Percentiles rank a stretch among this genome's conserved stretches.
Evolutionary conservation across 1,140 invertebrate species (phyloP).

Genomic region (Anoplophora glabripennis): DNA sequence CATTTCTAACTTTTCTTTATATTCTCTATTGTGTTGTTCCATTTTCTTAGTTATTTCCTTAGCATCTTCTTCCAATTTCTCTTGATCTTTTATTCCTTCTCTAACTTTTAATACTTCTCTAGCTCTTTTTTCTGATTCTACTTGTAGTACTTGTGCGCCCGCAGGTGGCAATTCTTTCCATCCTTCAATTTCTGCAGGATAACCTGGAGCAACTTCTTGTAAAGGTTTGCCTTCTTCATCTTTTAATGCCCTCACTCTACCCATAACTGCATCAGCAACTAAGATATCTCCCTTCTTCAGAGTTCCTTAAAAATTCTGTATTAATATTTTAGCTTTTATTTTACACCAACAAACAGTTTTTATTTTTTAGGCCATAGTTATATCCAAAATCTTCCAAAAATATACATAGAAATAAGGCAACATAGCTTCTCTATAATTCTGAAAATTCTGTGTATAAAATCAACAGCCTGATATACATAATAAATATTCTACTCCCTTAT

Average conservation of each 20-base stretch:
- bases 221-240: constrained; percentile 73
- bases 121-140: constrained; percentile 59
- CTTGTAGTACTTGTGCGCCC: constrained; percentile 81
- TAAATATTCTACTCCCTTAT: no score
- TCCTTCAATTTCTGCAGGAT: constrained; percentile 84
- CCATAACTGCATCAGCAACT: constrained; percentile 79
- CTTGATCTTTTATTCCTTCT: constrained; percentile 54
- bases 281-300: constrained; percentile 77
- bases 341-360: background rate
- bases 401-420: no score
- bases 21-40: constrained; percentile 66
- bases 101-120: constrained; percentile 61
- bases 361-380: no score
- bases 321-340: background rate
- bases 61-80: constrained; percentile 63
- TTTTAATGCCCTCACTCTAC: constrained; percentile 83
- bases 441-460: no score
- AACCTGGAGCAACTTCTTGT: constrained; percentile 69
- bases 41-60: constrained; percentile 65
- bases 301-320: constrained; percentile 56
- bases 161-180: constrained; percentile 85
- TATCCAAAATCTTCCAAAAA: background rate
- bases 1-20: constrained; percentile 62
- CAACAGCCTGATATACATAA: no score
- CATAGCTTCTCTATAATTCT: no score